These are phyloP conservation scores for Melanotaenia boesemani DNA, from an alignment of 2,797 vertebrate species.

Conservation along the genomic window DNA sequence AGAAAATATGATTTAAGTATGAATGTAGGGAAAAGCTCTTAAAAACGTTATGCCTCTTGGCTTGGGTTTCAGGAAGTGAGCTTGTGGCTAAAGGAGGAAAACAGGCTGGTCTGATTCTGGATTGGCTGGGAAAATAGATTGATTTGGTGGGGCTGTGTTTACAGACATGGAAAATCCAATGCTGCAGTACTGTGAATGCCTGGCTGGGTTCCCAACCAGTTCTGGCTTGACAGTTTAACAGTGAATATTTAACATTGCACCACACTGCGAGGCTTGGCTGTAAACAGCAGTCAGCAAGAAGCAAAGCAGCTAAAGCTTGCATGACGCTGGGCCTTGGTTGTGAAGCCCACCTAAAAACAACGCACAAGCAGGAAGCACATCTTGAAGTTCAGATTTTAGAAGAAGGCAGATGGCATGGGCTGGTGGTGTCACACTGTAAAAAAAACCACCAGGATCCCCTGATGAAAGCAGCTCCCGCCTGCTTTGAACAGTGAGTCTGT, in stretches of 20 bases:
- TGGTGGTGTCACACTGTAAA: constrained; percentile 76
- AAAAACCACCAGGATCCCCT: constrained; percentile 72
- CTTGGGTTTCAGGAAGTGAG: constrained; percentile 42
- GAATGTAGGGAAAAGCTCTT: constrained; percentile 23
- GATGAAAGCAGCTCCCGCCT: constrained; percentile 83
- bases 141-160: constrained; percentile 47
- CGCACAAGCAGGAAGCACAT: constrained; percentile 67
- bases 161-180: constrained; percentile 34
- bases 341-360: constrained; percentile 75
- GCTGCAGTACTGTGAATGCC: constrained; percentile 65
- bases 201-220: constrained; percentile 76
- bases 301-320: constrained; percentile 65
- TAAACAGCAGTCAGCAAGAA: constrained; percentile 74
- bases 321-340: constrained; percentile 67
- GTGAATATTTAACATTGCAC: constrained; percentile 83
- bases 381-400: constrained; percentile 79
- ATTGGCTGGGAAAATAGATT: constrained; percentile 48
- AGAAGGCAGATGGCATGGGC: constrained; percentile 85
- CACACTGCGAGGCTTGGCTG: constrained; percentile 69
- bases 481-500: constrained; percentile 85
- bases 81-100: constrained; percentile 34
- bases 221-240: constrained; percentile 82
- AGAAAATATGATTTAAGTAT: constrained; percentile 34
- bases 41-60: constrained; percentile 26
- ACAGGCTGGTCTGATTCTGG: constrained; percentile 38